Conservation (phyloP, 2,888 invertebrate species). For the Agriopis leucophaearia region DNA sequence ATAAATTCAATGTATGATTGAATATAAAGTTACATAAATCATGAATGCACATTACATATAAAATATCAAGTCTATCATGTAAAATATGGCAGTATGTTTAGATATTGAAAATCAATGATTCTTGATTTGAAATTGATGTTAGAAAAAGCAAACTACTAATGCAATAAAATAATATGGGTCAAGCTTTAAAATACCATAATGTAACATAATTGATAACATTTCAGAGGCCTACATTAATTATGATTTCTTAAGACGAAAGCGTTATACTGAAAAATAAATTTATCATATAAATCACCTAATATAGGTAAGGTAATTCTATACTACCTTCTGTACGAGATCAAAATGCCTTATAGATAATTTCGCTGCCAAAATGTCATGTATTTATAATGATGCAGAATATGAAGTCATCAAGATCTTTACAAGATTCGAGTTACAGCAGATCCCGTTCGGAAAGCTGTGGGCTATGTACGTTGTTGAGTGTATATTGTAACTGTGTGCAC, state of each 20-base stretch:
- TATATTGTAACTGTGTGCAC: constrained; percentile 80
- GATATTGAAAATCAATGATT: neutral
- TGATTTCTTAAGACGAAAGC: constrained; percentile 1
- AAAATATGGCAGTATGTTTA: constrained; percentile 2
- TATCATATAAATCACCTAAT: constrained; percentile 9
- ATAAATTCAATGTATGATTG: constrained; percentile 10
- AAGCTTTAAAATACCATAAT: too few species aligned
- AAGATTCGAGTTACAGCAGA: constrained; percentile 39
- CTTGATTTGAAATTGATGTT: neutral
- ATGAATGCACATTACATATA: neutral
- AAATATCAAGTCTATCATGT: neutral
- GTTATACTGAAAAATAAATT: constrained; percentile 3
- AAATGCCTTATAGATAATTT: constrained; percentile 24
- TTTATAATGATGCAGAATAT: neutral
- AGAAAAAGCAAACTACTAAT: constrained; percentile 5
- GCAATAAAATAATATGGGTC: too few species aligned
- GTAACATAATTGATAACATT: neutral
- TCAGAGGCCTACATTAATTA: neutral
- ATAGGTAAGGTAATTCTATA: constrained; percentile 6
- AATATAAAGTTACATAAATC: constrained; percentile 10
- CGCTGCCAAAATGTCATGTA: constrained; percentile 22
- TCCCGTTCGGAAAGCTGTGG: constrained; percentile 16
- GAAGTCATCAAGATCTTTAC: constrained; percentile 19
- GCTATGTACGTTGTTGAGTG: constrained; percentile 52
- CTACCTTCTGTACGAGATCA: constrained; percentile 35